A percentile compares a stretch with the other conserved stretches of the same genome.
Evolutionary conservation across 2,113 vertebrate species (phyloP).

Genomic region (Heterochromis multidens): DNA sequence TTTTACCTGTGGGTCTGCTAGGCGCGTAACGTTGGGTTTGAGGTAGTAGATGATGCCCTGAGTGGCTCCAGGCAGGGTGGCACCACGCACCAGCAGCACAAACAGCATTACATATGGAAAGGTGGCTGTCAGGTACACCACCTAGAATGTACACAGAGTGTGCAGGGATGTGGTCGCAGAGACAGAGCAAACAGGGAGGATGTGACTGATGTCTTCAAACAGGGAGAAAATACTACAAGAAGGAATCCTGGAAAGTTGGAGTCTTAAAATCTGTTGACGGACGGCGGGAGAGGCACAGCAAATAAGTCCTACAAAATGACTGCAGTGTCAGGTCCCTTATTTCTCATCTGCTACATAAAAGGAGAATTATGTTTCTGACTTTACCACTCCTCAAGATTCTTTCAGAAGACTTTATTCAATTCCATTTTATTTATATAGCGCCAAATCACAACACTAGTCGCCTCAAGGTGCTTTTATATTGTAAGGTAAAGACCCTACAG

Average conservation of each 20-base stretch:
- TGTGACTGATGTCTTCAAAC: not conserved
- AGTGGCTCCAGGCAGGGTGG: slow-evolving; percentile 84
- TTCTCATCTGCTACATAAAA: not conserved
- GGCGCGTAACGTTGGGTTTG: slow-evolving; percentile 82
- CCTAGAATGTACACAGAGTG: slow-evolving; percentile 68
- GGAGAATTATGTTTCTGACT: not conserved
- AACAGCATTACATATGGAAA: slow-evolving; percentile 90
- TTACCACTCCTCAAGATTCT: not conserved
- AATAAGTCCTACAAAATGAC: not conserved
- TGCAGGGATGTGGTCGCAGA: not conserved
- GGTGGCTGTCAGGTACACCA: slow-evolving; percentile 92
- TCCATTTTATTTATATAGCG: too few relatives aligned
- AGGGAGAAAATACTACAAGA: not conserved
- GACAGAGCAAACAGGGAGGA: slow-evolving; percentile 7
- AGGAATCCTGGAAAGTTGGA: slow-evolving; percentile 15
- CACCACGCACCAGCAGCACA: slow-evolving; percentile 83
- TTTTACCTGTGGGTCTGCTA: slow-evolving; percentile 88
- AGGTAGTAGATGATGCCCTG: slow-evolving; percentile 90
- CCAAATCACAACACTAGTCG: too few relatives aligned
- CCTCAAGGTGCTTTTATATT: too few relatives aligned
- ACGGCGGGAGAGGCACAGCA: not conserved
- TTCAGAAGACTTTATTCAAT: not conserved
- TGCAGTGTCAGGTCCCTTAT: not conserved
- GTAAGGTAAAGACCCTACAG: too few relatives aligned
- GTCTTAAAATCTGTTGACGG: not conserved